A percentile compares a stretch with the other conserved stretches of the same genome.
These are phyloP conservation scores for Zoanthus gigantus DNA, from an alignment of 92 coral and sea anemone genomes.

Conservation along the genomic window DNA sequence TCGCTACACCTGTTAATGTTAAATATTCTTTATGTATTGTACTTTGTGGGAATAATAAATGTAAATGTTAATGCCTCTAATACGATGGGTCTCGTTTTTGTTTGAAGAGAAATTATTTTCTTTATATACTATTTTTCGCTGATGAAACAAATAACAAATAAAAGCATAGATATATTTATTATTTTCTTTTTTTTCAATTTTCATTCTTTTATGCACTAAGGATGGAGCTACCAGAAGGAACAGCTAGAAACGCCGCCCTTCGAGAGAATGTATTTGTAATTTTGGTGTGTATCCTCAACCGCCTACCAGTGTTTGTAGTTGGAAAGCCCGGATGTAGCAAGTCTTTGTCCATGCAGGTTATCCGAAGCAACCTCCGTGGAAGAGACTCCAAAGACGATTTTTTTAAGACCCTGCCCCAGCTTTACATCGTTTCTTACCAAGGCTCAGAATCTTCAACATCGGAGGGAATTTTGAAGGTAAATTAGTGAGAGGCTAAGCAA, in stretches of 20 bases:
- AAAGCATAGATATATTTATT: background rate
- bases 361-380: conserved; percentile 50
- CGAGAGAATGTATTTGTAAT: conserved; percentile 63
- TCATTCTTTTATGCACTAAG: background rate
- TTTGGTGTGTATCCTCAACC: conserved; percentile 52
- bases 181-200: background rate
- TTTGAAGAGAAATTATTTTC: no score
- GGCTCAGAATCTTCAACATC: conserved; percentile 62
- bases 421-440: conserved; percentile 55
- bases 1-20: no score
- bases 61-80: no score
- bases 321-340: conserved; percentile 66
- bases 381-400: conserved; percentile 33
- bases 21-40: no score
- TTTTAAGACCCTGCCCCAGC: conserved; percentile 52
- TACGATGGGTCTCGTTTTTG: background rate
- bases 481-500: background rate
- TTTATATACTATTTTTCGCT: background rate
- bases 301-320: conserved; percentile 60
- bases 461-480: conserved; percentile 60
- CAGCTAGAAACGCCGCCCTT: conserved; percentile 58
- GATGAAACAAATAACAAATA: no score
- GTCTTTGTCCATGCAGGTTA: conserved; percentile 54
- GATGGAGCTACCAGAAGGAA: conserved; percentile 59
- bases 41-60: no score